Base-by-base conservation (phyloP, 1,140 invertebrate species). In the Dendroctonus ponderosae region DNA sequence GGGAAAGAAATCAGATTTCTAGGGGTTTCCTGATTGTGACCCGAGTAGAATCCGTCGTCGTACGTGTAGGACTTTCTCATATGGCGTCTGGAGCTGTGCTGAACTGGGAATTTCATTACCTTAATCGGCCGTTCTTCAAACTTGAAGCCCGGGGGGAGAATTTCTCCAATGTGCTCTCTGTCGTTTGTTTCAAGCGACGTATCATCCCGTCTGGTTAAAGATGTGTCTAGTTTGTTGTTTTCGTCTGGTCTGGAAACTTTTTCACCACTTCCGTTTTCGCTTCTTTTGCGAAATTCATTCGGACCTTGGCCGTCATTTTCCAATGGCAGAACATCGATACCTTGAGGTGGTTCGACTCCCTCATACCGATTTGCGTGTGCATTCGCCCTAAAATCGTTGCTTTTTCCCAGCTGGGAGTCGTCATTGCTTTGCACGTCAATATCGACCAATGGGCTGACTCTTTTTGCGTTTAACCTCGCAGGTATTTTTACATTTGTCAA, bases 101-200 rank as follows among this genome's bases (percentile, higher is more conserved):
- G 2, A 59, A 12, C 5, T 48, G 26, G 38, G 48, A 42, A 15
- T 46, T 46, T 50, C 53, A 56, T 64, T 51, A n/a, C 15, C 5
- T 57, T 62, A 6, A 12, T 37, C 14, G 48, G 48, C 9, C 40
- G 5, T 9, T 44, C 39, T 38, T 70, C 57, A 37, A 56, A 39
- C 46, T 67, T 64, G 52, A 73, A 78, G 62, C 72, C 62, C 4
- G 72, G 57, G 14, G 76, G 77, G 37, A 78, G 62, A 62, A 78
- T 78, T 67, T 78, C 77, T 0, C 77, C 77, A 41, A 78, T 78
- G 60, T 78, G 77, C 64, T 78, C 77, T 48, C 77, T 66, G 40
- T 72, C 67, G 38, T 60, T 70, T 48, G 67, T 66, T 42, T 71
- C 70, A 7, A 66, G 62, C 11, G 65, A 48, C 44, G 38, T 15